Conservation (phyloP, 2,113 vertebrate genomes). For the Opisthocomus hoazin region DNA sequence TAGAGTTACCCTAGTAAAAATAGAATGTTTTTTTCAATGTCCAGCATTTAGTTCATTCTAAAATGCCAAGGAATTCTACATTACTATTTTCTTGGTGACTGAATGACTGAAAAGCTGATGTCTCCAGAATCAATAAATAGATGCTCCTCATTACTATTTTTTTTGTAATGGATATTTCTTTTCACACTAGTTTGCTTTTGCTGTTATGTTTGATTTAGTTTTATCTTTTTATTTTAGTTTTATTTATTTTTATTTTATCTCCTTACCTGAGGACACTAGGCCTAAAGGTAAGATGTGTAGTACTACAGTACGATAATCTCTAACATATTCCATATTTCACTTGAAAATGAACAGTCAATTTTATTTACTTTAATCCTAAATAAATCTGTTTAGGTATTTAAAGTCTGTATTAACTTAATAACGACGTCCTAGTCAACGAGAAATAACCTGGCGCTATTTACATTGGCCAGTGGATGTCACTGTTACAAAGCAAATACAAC, state of each 20-base stretch:
- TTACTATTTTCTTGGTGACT: neutral
- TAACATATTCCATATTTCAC: neutral
- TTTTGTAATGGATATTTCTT: neutral
- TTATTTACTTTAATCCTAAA: neutral
- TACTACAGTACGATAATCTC: neutral
- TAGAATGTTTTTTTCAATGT: neutral
- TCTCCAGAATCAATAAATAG: neutral
- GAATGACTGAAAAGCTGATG: neutral
- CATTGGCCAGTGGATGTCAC: constrained; percentile 36
- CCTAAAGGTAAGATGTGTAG: neutral
- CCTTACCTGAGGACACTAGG: neutral
- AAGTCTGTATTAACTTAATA: neutral
- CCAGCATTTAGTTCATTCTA: neutral
- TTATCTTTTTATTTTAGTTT: neutral
- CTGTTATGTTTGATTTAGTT: neutral
- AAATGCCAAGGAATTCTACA: neutral
- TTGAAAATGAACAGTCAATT: neutral
- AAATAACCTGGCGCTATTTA: neutral
- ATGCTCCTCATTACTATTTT: neutral
- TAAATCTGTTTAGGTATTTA: neutral
- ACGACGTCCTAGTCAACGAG: accelerated
- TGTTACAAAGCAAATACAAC: neutral
- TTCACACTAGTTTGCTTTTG: neutral
- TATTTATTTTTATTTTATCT: neutral
- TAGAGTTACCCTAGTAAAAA: neutral